Conservation (phyloP, 2,888 invertebrate genomes). For the Drosophila pseudotalamancana region DNA sequence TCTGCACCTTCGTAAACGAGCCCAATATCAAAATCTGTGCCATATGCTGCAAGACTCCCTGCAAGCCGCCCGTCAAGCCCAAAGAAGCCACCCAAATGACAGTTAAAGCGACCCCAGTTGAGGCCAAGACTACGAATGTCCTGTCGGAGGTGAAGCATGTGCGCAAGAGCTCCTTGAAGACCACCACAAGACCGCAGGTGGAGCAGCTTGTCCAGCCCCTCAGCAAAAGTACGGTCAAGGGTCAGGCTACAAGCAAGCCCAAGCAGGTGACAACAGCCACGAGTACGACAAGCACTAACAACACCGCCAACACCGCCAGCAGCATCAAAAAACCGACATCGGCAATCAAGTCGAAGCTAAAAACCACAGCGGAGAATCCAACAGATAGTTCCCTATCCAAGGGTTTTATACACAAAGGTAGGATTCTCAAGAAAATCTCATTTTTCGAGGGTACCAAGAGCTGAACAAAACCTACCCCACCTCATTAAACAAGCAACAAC, state of each 20-base stretch:
- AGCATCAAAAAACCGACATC: constrained; percentile 20
- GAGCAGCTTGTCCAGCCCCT: constrained; percentile 11
- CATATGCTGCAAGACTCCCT: constrained; percentile 94
- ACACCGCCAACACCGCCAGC: constrained; percentile 1
- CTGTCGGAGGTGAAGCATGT: constrained; percentile 25
- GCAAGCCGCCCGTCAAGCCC: constrained; percentile 71
- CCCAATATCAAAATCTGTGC: constrained; percentile 91
- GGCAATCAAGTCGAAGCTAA: constrained; percentile 44
- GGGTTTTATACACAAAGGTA: constrained; percentile 87
- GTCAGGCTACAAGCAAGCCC: constrained; percentile 10
- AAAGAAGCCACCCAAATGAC: constrained; percentile 8
- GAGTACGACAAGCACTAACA: constrained; percentile 2
- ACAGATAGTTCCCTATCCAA: constrained; percentile 81
- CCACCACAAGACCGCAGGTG: constrained; percentile 10
- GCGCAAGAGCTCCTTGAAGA: constrained; percentile 58
- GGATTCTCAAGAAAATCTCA: constrained; percentile 88
- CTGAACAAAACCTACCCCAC: constrained; percentile 51
- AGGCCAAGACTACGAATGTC: constrained; percentile 4
- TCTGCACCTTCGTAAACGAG: constrained; percentile 95
- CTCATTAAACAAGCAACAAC: constrained; percentile 3
- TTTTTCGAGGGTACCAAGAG: constrained; percentile 90
- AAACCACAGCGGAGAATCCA: constrained; percentile 67
- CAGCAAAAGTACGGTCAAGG: not conserved
- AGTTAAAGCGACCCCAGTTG: constrained; percentile 11
- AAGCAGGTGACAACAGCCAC: constrained; percentile 15